Evolutionary conservation across 1,140 invertebrate genomes (phyloP), one percentile per base, ranked within the genome.

Genomic region (Microvelia longipes): DNA sequence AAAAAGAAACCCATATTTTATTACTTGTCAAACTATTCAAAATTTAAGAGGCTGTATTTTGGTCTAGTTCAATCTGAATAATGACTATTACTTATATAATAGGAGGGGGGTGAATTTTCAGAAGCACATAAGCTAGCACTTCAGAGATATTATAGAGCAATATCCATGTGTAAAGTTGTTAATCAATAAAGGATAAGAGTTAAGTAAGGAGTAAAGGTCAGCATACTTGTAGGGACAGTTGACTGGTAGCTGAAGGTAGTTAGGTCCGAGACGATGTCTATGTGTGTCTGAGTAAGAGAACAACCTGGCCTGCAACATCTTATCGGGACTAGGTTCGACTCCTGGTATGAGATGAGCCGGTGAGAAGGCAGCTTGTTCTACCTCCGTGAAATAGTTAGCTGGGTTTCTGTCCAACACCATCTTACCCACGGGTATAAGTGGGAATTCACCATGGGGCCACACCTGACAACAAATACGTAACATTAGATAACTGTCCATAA

Each of bases 241-340:
- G n/a, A 98, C 93, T 2, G 95, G 91, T 61, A 98, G 84, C 78
- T 98, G 93, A 63, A 90, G 82, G 80, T 90, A 96, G 79, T 98
- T 98, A 0, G 91, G 84, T 60, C 96, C 96, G 61, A 98, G 83
- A 27, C 96, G 87, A 80, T 98, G 90, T 71, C 93, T 86, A 75
- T 98, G 95, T 2, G 97, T 96, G 80, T 99, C 97, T 2, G 86
- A 86, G 79, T 99, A 99, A 14, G 94, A 87, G 78, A 97, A 98
- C 2, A 98, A 81, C 73, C 97, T 88, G 60, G 93, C 95, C 80
- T 84, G 92, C 71, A 98, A 81, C 91, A 98, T 93, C 82, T 95
- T 96, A 77, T 98, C 96, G 0, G 93, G 94, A 28, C 91, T 93
- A 15, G 91, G 84, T 77, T 93, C 88, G 77, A 98, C 94, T 24